Evolutionary conservation across 53 echinoderm and acorn worm genomes (phyloP).

Genomic region (Holothuria scabra): DNA sequence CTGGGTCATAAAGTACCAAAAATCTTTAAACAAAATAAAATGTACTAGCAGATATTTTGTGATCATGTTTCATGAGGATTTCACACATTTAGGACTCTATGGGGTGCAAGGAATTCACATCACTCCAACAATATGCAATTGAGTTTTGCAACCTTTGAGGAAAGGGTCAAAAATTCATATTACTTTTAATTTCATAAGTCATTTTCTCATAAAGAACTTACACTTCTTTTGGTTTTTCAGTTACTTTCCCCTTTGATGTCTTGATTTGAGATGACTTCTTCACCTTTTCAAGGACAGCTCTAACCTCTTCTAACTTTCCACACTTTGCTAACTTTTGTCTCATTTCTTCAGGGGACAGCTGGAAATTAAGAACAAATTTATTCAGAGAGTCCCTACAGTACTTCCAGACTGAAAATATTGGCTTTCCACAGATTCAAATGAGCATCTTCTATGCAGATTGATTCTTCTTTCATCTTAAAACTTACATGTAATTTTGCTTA

Average conservation of each 20-base stretch:
- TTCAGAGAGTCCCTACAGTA: too few relatives aligned
- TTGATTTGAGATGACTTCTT: slow-evolving; percentile 65
- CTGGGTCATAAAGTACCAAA: too few relatives aligned
- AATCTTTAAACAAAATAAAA: too few relatives aligned
- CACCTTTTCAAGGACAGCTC: slow-evolving; percentile 80
- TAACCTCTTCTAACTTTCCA: slow-evolving; percentile 85
- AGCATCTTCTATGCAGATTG: too few relatives aligned
- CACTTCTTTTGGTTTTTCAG: slow-evolving; percentile 23
- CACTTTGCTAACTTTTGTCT: slow-evolving; percentile 75
- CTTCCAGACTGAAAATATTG: too few relatives aligned
- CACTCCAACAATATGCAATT: neutral
- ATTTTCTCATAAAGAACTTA: slow-evolving; percentile 12
- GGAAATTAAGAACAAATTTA: neutral
- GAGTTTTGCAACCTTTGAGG: neutral
- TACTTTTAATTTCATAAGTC: neutral
- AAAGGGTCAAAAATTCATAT: neutral
- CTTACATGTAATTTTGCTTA: too few relatives aligned
- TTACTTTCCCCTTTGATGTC: neutral
- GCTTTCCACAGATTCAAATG: too few relatives aligned
- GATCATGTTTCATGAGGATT: too few relatives aligned
- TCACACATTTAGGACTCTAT: too few relatives aligned
- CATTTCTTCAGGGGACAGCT: slow-evolving; percentile 70
- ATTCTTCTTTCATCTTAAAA: too few relatives aligned
- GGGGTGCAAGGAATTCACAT: too few relatives aligned
- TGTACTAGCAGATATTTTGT: too few relatives aligned